phyloP scores from a whole-genome alignment of 1,140 invertebrate genomes.

The Harlomillsia oculata region DNA sequence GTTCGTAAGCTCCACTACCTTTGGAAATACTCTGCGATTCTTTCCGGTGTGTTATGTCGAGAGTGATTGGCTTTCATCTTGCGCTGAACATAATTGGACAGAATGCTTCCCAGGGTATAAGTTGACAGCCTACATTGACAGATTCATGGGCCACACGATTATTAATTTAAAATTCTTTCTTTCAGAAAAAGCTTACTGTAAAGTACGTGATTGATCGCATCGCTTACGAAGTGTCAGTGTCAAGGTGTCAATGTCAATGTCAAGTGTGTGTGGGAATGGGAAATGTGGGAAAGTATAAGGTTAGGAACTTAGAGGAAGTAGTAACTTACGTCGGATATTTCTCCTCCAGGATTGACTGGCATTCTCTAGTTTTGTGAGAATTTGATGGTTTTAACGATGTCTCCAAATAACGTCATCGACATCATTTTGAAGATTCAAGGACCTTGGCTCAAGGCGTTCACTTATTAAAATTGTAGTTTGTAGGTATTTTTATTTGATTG shows the following conservation, averaged over 20 bases:
- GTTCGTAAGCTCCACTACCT: conserved; percentile 15
- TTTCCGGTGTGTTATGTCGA: conserved; percentile 24
- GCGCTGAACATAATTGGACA: conserved; percentile 28
- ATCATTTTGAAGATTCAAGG: conserved; percentile 27
- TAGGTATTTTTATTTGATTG: no score
- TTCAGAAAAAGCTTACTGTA: no score
- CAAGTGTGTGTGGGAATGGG: background rate
- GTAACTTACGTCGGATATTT: conserved; percentile 35
- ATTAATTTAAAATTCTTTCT: conserved; percentile 6
- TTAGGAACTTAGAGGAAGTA: background rate
- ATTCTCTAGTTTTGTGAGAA: conserved; percentile 9
- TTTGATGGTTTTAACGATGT: conserved; percentile 34
- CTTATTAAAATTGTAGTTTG: no score
- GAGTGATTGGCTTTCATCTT: conserved; percentile 30
- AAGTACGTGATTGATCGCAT: no score
- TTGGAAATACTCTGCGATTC: conserved; percentile 24
- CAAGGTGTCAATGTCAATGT: background rate
- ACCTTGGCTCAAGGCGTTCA: no score
- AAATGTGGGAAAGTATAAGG: background rate
- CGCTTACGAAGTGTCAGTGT: background rate
- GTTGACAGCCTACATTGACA: conserved; percentile 23
- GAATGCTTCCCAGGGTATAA: conserved; percentile 32
- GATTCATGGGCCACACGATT: background rate
- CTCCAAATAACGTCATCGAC: conserved; percentile 22
- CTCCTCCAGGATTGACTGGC: conserved; percentile 23